A percentile compares a stretch with the other conserved stretches of the same genome.
phyloP scores from a whole-genome alignment of 1,140 invertebrate genomes.

The Colletes latitarsis region DNA sequence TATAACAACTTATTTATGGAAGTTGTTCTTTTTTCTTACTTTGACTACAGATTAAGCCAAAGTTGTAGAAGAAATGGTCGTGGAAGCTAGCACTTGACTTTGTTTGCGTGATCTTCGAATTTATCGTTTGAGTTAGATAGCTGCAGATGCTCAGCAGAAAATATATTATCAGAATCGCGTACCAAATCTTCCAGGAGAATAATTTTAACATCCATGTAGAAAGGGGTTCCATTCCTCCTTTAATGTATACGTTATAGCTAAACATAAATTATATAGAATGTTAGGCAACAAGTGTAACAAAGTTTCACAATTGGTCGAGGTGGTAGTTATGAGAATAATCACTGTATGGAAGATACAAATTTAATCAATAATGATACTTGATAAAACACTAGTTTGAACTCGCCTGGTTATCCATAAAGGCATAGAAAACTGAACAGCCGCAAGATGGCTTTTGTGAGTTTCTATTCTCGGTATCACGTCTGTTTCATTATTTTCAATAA shows the following conservation, averaged over 20 bases:
- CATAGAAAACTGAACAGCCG: background rate
- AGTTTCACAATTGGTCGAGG: too few species aligned
- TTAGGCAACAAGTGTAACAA: too few species aligned
- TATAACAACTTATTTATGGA: background rate
- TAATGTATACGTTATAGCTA: constrained; percentile 1
- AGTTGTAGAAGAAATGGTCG: constrained; percentile 37
- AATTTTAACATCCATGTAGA: constrained; percentile 38
- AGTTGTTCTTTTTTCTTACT: constrained; percentile 2
- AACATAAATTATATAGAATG: too few species aligned
- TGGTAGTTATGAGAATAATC: too few species aligned
- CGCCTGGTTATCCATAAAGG: constrained; percentile 53
- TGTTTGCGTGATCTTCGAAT: background rate
- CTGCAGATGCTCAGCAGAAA: constrained; percentile 16
- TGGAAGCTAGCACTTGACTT: background rate
- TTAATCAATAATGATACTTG: too few species aligned
- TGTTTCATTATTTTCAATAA: constrained; percentile 56
- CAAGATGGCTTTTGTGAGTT: background rate
- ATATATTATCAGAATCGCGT: constrained; percentile 11
- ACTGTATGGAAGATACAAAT: too few species aligned
- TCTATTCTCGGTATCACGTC: constrained; percentile 56
- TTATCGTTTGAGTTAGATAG: background rate
- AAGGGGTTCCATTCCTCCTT: constrained; percentile 32
- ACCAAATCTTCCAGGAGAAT: constrained; percentile 67
- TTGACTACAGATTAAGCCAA: constrained; percentile 40
- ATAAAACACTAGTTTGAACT: background rate